phyloP scores from a whole-genome alignment of 2,888 invertebrate genomes.

The Rambutsinella grinnellia region DNA sequence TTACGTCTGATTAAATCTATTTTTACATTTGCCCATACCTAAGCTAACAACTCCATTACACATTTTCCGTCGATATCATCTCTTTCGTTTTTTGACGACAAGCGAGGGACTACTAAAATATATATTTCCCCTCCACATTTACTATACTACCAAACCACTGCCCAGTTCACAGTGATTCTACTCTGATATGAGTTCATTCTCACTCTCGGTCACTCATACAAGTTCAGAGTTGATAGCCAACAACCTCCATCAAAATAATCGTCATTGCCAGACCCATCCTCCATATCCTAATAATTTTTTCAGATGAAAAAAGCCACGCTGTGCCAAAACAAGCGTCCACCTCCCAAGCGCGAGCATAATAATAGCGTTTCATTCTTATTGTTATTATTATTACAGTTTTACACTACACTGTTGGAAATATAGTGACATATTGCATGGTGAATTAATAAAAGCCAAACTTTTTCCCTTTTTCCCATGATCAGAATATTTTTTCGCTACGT shows the following conservation, averaged over 20 bases:
- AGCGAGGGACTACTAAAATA: background rate
- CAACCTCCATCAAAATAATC: background rate
- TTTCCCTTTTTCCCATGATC: conserved; percentile 41
- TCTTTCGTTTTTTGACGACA: background rate
- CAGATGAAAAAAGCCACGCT: conserved; percentile 3
- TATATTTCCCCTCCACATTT: background rate
- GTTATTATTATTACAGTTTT: conserved; percentile 1
- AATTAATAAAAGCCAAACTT: conserved; percentile 32
- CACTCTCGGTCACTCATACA: background rate
- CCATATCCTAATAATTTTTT: background rate
- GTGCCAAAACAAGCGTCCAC: conserved; percentile 23
- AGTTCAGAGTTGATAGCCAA: background rate
- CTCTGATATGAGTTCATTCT: background rate
- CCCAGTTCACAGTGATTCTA: no score
- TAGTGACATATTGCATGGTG: background rate
- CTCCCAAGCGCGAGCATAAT: background rate
- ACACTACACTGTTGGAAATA: conserved; percentile 4
- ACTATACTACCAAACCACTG: background rate
- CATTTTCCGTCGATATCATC: background rate
- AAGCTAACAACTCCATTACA: background rate
- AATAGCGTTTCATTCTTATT: conserved; percentile 22
- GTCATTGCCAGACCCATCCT: background rate
- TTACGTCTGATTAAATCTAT: background rate
- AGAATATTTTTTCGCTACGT: conserved; percentile 3
- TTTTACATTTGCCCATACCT: background rate